These are phyloP conservation scores for Elegia similella DNA, from an alignment of 2,888 invertebrate species.

Conservation along the genomic window DNA sequence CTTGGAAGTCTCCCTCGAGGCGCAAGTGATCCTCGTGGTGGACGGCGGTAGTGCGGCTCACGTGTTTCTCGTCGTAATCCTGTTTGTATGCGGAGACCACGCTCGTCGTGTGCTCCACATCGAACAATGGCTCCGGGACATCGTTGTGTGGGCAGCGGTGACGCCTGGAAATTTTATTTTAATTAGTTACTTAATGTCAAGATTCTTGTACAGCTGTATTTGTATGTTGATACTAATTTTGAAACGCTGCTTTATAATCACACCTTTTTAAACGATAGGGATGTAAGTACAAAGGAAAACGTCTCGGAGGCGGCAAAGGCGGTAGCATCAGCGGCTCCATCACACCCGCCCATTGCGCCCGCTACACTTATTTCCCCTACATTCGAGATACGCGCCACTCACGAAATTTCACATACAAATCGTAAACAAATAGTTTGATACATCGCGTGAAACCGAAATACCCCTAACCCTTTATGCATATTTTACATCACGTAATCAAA, in stretches of 20 bases:
- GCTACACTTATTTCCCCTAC: constrained; percentile 35
- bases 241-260: constrained; percentile 21
- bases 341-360: constrained; percentile 68
- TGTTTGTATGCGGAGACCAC: constrained; percentile 84
- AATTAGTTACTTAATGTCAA: not conserved
- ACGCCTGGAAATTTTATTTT: constrained; percentile 82
- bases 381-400: constrained; percentile 35
- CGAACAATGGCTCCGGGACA: constrained; percentile 82
- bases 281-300: constrained; percentile 60
- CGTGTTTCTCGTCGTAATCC: constrained; percentile 85
- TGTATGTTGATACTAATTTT: not conserved
- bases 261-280: constrained; percentile 72
- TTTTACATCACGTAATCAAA: not conserved
- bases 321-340: constrained; percentile 71
- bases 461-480: not conserved
- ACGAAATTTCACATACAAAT: constrained; percentile 27
- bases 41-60: constrained; percentile 81
- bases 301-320: constrained; percentile 63
- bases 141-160: constrained; percentile 91
- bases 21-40: constrained; percentile 87
- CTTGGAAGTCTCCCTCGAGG: constrained; percentile 86
- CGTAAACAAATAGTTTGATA: not conserved
- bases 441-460: not conserved
- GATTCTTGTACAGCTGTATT: not conserved
- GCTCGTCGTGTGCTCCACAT: constrained; percentile 78